A percentile compares a stretch with the other conserved stretches of the same genome.
phyloP scores from a whole-genome alignment of 2,113 vertebrate genomes.

The Crocuta crocuta region DNA sequence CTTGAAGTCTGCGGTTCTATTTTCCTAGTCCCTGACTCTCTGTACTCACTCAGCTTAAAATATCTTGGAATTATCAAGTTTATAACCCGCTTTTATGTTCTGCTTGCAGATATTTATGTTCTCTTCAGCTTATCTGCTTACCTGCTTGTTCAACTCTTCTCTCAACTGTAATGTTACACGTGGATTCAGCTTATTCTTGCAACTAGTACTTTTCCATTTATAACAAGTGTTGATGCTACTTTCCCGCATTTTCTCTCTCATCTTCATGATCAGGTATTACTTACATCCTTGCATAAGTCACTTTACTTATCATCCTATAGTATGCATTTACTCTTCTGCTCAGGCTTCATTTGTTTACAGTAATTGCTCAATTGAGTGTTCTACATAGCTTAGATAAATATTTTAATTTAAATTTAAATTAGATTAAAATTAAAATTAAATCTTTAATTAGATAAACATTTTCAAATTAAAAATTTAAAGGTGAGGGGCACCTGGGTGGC shows the following conservation, averaged over 20 bases:
- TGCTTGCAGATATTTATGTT: not conserved
- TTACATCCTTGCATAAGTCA: not conserved
- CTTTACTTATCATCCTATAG: not conserved
- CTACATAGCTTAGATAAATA: not conserved
- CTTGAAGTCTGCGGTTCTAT: not conserved
- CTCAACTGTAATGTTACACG: not conserved
- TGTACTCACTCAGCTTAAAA: not conserved
- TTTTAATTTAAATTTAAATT: too few species aligned
- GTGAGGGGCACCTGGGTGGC: not conserved
- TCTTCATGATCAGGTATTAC: not conserved
- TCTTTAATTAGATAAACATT: not conserved
- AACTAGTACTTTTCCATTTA: not conserved
- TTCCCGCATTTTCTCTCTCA: not conserved
- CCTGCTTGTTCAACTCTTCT: not conserved
- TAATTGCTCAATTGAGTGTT: not conserved
- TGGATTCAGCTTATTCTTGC: slow-evolving; percentile 10
- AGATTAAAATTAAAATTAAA: too few species aligned
- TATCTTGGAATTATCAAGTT: not conserved
- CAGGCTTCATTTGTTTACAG: not conserved
- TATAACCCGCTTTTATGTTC: not conserved
- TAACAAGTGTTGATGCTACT: not conserved
- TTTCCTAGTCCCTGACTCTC: not conserved
- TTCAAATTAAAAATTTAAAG: not conserved
- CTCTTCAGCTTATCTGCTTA: not conserved
- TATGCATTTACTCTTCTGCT: not conserved